Percentiles rank a stretch among this genome's conserved stretches.
These are phyloP conservation scores for Clepsis dumicolana DNA, from an alignment of 2,888 invertebrate species.

Conservation along the genomic window DNA sequence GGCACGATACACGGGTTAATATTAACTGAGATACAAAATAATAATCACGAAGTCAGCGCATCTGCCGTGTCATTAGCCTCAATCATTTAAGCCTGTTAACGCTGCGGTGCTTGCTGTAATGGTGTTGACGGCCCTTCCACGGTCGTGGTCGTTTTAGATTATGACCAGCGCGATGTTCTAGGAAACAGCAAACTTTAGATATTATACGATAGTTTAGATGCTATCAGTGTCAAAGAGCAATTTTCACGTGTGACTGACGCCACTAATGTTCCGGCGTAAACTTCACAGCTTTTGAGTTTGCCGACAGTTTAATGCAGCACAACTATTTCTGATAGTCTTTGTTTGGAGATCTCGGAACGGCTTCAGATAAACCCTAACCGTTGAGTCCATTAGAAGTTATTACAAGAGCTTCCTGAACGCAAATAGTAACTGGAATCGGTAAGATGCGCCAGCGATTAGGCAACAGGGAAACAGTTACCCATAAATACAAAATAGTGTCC, in stretches of 20 bases:
- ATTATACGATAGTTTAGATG: slow-evolving; percentile 53
- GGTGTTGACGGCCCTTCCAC: slow-evolving; percentile 71
- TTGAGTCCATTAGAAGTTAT: slow-evolving; percentile 47
- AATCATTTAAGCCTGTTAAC: slow-evolving; percentile 82
- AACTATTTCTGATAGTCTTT: slow-evolving; percentile 6
- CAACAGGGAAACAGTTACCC: slow-evolving; percentile 53
- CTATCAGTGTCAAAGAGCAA: slow-evolving; percentile 38
- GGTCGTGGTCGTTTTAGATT: slow-evolving; percentile 72
- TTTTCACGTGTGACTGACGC: slow-evolving; percentile 36
- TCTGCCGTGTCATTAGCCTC: slow-evolving; percentile 83
- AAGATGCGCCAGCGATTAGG: slow-evolving; percentile 63
- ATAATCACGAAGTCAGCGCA: slow-evolving; percentile 77
- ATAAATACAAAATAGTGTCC: slow-evolving; percentile 30
- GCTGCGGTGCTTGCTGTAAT: slow-evolving; percentile 71
- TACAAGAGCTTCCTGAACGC: slow-evolving; percentile 65
- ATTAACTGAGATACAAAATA: slow-evolving; percentile 54
- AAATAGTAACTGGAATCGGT: slow-evolving; percentile 64
- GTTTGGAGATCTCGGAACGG: slow-evolving; percentile 5
- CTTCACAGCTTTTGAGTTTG: slow-evolving; percentile 13
- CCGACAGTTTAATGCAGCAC: slow-evolving; percentile 13
- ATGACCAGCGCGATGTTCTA: slow-evolving; percentile 60
- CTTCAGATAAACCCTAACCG: slow-evolving; percentile 17
- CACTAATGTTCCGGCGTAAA: slow-evolving; percentile 23
- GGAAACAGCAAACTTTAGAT: slow-evolving; percentile 50
- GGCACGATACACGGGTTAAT: neutral